A percentile compares a stretch with the other conserved stretches of the same genome.
Conservation (phyloP, 2,113 vertebrate species). For the Callopanchax toddi region DNA sequence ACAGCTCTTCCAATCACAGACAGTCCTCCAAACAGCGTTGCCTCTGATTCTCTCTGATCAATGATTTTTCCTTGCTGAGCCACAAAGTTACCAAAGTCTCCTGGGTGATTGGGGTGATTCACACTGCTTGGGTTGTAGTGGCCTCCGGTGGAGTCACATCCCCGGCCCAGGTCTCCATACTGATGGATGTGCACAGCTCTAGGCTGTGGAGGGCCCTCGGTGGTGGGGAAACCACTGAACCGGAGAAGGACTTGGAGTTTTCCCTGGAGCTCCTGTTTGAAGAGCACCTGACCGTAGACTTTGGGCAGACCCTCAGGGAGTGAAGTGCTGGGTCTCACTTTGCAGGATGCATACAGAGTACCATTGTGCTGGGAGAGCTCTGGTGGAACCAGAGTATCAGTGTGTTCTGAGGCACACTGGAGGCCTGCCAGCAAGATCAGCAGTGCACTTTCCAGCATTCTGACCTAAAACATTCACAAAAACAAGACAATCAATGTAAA, state of each 20-base stretch:
- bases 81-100: slow-evolving; percentile 93
- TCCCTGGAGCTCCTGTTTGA: slow-evolving; percentile 79
- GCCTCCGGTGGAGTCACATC: slow-evolving; percentile 85
- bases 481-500: neutral
- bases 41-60: slow-evolving; percentile 59
- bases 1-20: slow-evolving; percentile 87
- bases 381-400: slow-evolving; percentile 44
- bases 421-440: slow-evolving; percentile 44
- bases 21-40: slow-evolving; percentile 79
- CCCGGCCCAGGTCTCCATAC: slow-evolving; percentile 85
- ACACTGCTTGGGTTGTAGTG: slow-evolving; percentile 87
- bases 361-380: slow-evolving; percentile 57
- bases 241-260: slow-evolving; percentile 79
- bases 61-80: slow-evolving; percentile 81
- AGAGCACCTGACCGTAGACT: slow-evolving; percentile 84
- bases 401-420: slow-evolving; percentile 28
- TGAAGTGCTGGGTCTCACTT: slow-evolving; percentile 81
- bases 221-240: slow-evolving; percentile 80
- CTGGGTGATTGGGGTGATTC: slow-evolving; percentile 88
- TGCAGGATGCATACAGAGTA: slow-evolving; percentile 80
- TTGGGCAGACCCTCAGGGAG: slow-evolving; percentile 75
- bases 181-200: slow-evolving; percentile 91
- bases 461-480: slow-evolving; percentile 42
- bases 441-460: slow-evolving; percentile 16
- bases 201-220: slow-evolving; percentile 5